Conservation (phyloP, 2,797 vertebrate genomes). For the Phrynocephalus forsythii region DNA sequence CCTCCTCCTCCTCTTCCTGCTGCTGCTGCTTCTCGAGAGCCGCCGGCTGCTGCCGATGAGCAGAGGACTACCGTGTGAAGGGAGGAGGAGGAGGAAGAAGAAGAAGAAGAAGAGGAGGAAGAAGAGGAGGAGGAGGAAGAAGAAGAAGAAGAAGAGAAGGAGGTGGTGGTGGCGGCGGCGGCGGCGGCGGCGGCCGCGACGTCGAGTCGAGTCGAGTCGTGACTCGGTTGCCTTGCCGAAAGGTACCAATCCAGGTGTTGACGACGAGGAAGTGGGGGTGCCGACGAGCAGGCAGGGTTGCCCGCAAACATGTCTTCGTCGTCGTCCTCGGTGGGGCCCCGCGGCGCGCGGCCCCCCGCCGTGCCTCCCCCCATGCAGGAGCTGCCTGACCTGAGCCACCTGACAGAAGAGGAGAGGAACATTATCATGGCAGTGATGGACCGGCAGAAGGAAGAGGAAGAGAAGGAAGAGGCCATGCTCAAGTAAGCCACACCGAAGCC, state of each 20-base stretch:
- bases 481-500: slow-evolving; percentile 86
- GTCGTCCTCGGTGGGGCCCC: slow-evolving; percentile 85
- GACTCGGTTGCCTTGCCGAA: slow-evolving; percentile 49
- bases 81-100: slow-evolving; percentile 66
- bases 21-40: slow-evolving; percentile 64
- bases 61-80: slow-evolving; percentile 80
- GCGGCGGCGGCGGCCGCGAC: slow-evolving; percentile 48
- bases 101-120: slow-evolving; percentile 70
- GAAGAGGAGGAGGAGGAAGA: slow-evolving; percentile 66
- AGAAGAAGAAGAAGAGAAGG: slow-evolving; percentile 71
- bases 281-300: background rate
- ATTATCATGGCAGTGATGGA: slow-evolving; percentile 99
- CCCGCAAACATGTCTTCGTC: slow-evolving; percentile 85
- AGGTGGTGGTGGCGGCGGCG: slow-evolving; percentile 66
- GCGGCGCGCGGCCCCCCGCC: slow-evolving; percentile 93
- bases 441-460: slow-evolving; percentile 97
- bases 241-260: slow-evolving; percentile 76
- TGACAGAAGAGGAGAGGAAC: slow-evolving; percentile 97
- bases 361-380: slow-evolving; percentile 93
- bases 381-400: slow-evolving; percentile 98
- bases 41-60: slow-evolving; percentile 64
- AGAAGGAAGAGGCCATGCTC: slow-evolving; percentile 97
- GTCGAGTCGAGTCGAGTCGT: slow-evolving; percentile 62
- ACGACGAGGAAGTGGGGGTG: slow-evolving; percentile 62
- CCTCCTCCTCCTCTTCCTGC: slow-evolving; percentile 56